phyloP scores from a whole-genome alignment of 2,113 vertebrate genomes.

The Petrocephalus zakoni region DNA sequence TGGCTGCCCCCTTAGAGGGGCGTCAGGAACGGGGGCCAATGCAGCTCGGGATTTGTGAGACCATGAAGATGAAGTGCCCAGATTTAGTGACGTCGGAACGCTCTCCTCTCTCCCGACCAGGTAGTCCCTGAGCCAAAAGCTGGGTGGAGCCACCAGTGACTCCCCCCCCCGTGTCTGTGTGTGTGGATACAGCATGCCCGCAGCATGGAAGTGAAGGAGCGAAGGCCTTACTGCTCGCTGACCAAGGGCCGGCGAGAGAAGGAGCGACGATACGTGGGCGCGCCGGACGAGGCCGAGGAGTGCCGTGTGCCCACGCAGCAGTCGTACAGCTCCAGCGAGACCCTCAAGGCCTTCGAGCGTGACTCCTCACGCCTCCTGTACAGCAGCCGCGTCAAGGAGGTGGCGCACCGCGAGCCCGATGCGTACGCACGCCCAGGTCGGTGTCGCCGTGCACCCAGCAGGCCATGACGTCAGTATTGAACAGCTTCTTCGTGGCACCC shows the following conservation, averaged over 20 bases:
- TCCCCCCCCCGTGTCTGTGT: constrained; percentile 9
- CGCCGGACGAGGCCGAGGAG: constrained; percentile 81
- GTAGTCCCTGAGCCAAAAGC: constrained; percentile 56
- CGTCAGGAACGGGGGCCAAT: background rate
- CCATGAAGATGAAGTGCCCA: constrained; percentile 37
- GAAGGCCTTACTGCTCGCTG: constrained; percentile 92
- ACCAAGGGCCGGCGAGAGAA: constrained; percentile 89
- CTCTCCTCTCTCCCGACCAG: constrained; percentile 39
- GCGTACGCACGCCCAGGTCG: constrained; percentile 82
- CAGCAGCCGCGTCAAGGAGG: constrained; percentile 82
- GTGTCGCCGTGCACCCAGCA: background rate
- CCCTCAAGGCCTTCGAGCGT: constrained; percentile 93
- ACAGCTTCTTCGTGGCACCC: background rate
- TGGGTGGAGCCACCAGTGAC: constrained; percentile 47
- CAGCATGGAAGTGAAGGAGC: constrained; percentile 99
- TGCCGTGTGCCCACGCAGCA: constrained; percentile 93
- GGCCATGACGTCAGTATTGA: background rate
- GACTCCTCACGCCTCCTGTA: constrained; percentile 86
- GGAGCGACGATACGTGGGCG: constrained; percentile 78
- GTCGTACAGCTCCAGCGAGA: constrained; percentile 96
- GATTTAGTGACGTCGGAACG: constrained; percentile 31
- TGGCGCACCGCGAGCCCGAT: constrained; percentile 86
- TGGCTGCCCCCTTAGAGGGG: background rate
- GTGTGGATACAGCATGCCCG: constrained; percentile 69
- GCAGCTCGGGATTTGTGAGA: constrained; percentile 28